Conservation (phyloP, 1,140 invertebrate species). For the Hydropsyche tenuis region DNA sequence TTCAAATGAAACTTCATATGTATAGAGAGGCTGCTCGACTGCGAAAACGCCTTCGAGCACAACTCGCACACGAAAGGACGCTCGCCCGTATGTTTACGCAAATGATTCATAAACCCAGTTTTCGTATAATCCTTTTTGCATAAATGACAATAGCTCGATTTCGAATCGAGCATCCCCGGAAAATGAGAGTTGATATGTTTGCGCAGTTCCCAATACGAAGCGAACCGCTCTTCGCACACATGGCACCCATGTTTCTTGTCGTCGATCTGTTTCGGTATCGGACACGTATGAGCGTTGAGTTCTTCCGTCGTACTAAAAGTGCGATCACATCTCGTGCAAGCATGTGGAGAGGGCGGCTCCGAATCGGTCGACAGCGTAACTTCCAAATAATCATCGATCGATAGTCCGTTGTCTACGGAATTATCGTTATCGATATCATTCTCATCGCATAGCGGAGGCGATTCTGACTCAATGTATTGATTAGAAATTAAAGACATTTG, state of each 20-base stretch:
- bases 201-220: constrained; percentile 61
- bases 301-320: constrained; percentile 59
- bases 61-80: constrained; percentile 73
- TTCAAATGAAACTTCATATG: constrained; percentile 72
- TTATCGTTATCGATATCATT: too few relatives aligned
- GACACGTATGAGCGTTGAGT: constrained; percentile 57
- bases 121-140: constrained; percentile 64
- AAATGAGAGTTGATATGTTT: constrained; percentile 63
- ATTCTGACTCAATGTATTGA: too few relatives aligned
- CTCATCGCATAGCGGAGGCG: too few relatives aligned
- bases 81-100: constrained; percentile 88
- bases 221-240: constrained; percentile 61
- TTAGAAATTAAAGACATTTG: too few relatives aligned
- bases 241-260: constrained; percentile 59
- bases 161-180: constrained; percentile 62
- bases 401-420: constrained; percentile 59
- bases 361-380: constrained; percentile 62
- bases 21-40: constrained; percentile 66
- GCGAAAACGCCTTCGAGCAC: constrained; percentile 68
- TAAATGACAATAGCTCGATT: constrained; percentile 62
- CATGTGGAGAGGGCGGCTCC: constrained; percentile 57
- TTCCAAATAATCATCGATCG: constrained; percentile 63
- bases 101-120: constrained; percentile 69
- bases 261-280: constrained; percentile 54
- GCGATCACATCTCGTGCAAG: constrained; percentile 60